Evolutionary conservation across 1,140 invertebrate species (phyloP), one percentile per base, ranked within the genome.

Genomic region (Pantala flavescens): DNA sequence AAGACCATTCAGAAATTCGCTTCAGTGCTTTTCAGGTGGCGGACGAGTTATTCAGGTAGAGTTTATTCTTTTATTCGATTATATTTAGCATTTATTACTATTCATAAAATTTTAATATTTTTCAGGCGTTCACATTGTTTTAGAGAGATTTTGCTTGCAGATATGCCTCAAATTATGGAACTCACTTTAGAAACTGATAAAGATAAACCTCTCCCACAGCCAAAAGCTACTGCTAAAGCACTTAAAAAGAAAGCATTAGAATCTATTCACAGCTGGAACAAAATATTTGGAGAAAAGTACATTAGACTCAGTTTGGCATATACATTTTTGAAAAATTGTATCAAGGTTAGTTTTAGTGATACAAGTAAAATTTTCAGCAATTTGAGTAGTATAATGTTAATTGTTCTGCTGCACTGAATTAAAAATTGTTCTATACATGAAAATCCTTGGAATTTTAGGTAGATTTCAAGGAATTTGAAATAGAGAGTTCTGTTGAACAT

Each of bases 1-100:
- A 85, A 77, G 81, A 86, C 1, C 87, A 89, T 82, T 80, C 87
- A 16, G 86, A 89, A 81, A 83, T 88, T 43, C 80, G 88, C 42
- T 81, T 82, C n/a, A 85, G 84, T 73, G 79, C 85, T 5, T 84
- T 87, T 76, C 82, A 84, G 71, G 82, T 88, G 36, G 84, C 85
- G 70, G 81, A 87, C 77, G 82, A 85, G 76, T 78, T 89, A 5
- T 89, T 89, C 77, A 80, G 77, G 81, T 82, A 78, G 75, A 77
- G n/a, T 21, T 63, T 63, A 63, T 19, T 63, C 3, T 63, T 16
- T 3, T 12, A 16, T 63, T 19, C 12, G 49, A 16, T 63, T 1
- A 49, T 49, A 63, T 63, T 3, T 7, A 63, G 49, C 14, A 63
- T 77, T 76, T 74, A 12, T 63, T n/a, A 74, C 73, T 19, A 70